phyloP scores from a whole-genome alignment of 2,888 invertebrate species.

The Iphiclides podalirius region DNA sequence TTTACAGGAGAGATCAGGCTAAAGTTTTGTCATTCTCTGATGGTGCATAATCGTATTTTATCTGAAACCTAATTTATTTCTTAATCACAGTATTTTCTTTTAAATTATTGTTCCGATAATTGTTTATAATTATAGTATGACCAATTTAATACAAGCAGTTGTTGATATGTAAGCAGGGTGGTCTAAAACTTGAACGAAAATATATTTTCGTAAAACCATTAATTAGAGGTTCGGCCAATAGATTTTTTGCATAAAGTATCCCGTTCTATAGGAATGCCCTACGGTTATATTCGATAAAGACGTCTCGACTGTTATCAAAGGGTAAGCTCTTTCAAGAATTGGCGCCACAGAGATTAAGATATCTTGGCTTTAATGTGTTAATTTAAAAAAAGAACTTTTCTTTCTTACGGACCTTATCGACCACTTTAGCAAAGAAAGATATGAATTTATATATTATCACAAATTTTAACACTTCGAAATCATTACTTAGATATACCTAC shows the following conservation, averaged over 20 bases:
- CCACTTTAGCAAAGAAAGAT: conserved; percentile 66
- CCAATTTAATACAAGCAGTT: background rate
- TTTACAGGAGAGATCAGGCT: no score
- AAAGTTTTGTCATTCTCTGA: no score
- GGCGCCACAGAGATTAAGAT: conserved; percentile 77
- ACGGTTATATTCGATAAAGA: conserved; percentile 62
- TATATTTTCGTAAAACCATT: conserved; percentile 46
- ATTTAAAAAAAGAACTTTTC: conserved; percentile 68
- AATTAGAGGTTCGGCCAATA: conserved; percentile 47
- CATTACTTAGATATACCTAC: conserved; percentile 42
- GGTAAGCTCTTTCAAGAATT: conserved; percentile 67
- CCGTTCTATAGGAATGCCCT: conserved; percentile 54
- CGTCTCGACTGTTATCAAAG: conserved; percentile 67
- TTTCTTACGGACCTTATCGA: conserved; percentile 60
- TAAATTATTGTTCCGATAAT: conserved; percentile 7
- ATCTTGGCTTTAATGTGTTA: conserved; percentile 73
- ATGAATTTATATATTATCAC: conserved; percentile 58
- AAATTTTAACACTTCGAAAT: conserved; percentile 63
- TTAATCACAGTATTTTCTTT: background rate
- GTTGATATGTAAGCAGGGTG: conserved; percentile 52
- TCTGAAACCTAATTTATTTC: no score
- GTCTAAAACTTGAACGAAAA: conserved; percentile 42
- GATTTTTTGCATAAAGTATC: conserved; percentile 67
- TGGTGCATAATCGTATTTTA: no score
- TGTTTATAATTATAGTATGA: background rate